Evolutionary conservation across 1,140 invertebrate genomes (phyloP).

Genomic region (Notospermus geniculatus): DNA sequence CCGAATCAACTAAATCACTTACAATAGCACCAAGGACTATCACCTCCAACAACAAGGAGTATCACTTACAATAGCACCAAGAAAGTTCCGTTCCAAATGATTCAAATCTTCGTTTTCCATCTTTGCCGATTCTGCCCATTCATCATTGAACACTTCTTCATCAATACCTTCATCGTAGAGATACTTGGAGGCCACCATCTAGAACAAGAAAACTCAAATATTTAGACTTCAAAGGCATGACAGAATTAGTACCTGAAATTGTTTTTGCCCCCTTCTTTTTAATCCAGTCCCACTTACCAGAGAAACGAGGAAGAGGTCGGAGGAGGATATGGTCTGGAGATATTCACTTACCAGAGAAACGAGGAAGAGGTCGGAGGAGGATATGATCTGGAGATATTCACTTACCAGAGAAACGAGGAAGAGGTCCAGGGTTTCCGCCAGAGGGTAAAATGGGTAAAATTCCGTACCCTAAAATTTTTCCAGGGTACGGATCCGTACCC

Average conservation of each 20-base stretch:
- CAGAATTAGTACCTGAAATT: too few relatives aligned
- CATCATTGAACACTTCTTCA: constrained; percentile 79
- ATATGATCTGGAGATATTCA: constrained; percentile 76
- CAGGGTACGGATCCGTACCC: too few relatives aligned
- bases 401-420: too few relatives aligned
- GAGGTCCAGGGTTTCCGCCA: too few relatives aligned
- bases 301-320: constrained; percentile 84
- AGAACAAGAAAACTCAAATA: constrained; percentile 17
- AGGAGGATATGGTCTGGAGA: constrained; percentile 74
- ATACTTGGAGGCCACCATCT: constrained; percentile 96
- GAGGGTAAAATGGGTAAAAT: too few relatives aligned
- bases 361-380: constrained; percentile 85
- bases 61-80: constrained; percentile 81
- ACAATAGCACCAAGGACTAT: not conserved
- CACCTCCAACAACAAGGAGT: constrained; percentile 9
- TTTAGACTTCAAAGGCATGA: too few relatives aligned
- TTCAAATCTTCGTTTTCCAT: constrained; percentile 75
- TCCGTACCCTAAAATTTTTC: too few relatives aligned
- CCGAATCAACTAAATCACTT: too few relatives aligned
- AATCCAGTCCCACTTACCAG: too few relatives aligned
- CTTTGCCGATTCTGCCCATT: constrained; percentile 82
- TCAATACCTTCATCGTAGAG: constrained; percentile 87
- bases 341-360: constrained; percentile 80
- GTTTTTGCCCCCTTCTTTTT: too few relatives aligned
- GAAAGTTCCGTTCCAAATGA: constrained; percentile 81